These are phyloP conservation scores for Pandemis cinnamomeana DNA, from an alignment of 2,888 invertebrate species.

Conservation along the genomic window DNA sequence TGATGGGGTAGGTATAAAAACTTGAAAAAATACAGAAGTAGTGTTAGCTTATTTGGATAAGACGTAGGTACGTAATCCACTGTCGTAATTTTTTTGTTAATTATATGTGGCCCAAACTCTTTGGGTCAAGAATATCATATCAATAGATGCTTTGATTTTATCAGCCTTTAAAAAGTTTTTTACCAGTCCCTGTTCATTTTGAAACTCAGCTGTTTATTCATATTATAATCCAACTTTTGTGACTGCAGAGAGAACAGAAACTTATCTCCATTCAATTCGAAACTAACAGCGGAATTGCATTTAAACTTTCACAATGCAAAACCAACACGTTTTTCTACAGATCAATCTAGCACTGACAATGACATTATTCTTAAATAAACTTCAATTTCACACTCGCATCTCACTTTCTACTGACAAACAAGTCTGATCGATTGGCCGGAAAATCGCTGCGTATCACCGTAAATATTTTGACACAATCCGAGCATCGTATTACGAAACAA, in stretches of 20 bases:
- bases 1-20: too few relatives aligned
- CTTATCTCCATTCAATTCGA: slow-evolving; percentile 26
- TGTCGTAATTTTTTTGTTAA: too few relatives aligned
- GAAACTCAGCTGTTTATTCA: not conserved
- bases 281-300: slow-evolving; percentile 35
- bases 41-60: too few relatives aligned
- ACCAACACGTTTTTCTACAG: slow-evolving; percentile 45
- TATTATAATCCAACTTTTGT: not conserved
- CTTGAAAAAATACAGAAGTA: too few relatives aligned
- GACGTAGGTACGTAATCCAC: too few relatives aligned
- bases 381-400: slow-evolving; percentile 76
- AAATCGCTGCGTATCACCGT: slow-evolving; percentile 75
- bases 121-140: not conserved
- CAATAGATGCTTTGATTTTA: not conserved
- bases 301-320: slow-evolving; percentile 42
- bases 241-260: not conserved
- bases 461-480: slow-evolving; percentile 80
- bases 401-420: slow-evolving; percentile 60
- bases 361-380: slow-evolving; percentile 68
- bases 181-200: not conserved
- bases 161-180: not conserved
- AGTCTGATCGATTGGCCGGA: slow-evolving; percentile 76
- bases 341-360: slow-evolving; percentile 52
- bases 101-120: too few relatives aligned
- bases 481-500: slow-evolving; percentile 80